Evolutionary conservation across 2,888 invertebrate species (phyloP), one percentile per base, ranked within the genome.

Genomic region (Ectemnius continuus): DNA sequence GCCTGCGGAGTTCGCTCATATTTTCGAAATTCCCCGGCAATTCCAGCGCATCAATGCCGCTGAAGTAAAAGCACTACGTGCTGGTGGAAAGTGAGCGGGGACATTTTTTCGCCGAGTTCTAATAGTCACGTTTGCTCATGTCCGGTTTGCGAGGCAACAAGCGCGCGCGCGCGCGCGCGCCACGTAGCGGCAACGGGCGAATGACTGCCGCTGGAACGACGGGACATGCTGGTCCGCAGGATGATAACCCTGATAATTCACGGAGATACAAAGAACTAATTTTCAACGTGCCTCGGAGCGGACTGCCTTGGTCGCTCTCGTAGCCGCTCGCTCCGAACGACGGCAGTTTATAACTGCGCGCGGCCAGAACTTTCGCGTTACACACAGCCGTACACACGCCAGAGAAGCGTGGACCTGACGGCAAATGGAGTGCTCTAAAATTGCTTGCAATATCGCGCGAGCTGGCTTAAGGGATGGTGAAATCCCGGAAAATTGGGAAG

Each of bases 241-340:
- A 75, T 77, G 82, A 83, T 83, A 81, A 83, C 77, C 76, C 56
- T 79, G 79, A 83, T 79, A 81, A 81, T 79, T 83, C 78, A 76
- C 59, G 61, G 62, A 79, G 79, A 81, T 83, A 84, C 79, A 79
- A 81, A 84, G 84, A 84, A 79, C 84, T 83, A 76, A 81, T 84
- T 83, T 81, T 76, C 78, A 74, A 83, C 81, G 70, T 73, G 83
- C 70, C 73, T 20, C 28, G n/a, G 23, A 5, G 46, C 20, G 36
- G 47, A 62, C 47, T 16, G 20, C 36, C 58, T 66, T 61, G 61
- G 56, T 60, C 45, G 56, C 61, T 58, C 61, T 58, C 26, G 58
- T 0, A 16, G 56, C 36, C n/a, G 14, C 64, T 14, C 20, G 8
- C 64, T 14, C 48, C n/a, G 52, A 52, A 16, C 16, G n/a, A 36